phyloP scores from a whole-genome alignment of 2,113 vertebrate genomes.

The Puma concolor region DNA sequence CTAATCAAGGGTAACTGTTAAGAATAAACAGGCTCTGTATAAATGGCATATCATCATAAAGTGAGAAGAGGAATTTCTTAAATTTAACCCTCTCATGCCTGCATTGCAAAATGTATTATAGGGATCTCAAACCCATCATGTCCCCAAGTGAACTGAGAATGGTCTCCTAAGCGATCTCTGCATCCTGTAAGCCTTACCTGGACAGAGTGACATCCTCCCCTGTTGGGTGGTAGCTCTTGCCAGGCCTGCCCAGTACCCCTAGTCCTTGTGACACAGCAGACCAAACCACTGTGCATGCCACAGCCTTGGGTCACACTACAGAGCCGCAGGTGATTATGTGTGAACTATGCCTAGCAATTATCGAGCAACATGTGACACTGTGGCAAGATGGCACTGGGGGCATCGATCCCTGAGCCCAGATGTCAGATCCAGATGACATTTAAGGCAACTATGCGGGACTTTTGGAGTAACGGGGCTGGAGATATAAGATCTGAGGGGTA shows the following conservation, averaged over 20 bases:
- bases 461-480: neutral
- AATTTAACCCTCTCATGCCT: neutral
- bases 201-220: neutral
- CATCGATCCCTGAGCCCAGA: neutral
- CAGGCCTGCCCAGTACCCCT: neutral
- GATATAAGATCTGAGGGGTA: neutral
- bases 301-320: neutral
- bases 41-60: neutral
- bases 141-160: neutral
- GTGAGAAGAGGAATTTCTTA: neutral
- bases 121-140: neutral
- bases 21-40: neutral
- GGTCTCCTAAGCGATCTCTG: neutral
- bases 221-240: neutral
- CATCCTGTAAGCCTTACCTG: neutral
- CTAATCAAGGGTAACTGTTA: neutral
- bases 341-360: neutral
- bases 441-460: neutral
- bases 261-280: neutral
- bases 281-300: neutral
- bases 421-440: neutral
- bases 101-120: neutral
- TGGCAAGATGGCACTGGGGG: neutral
- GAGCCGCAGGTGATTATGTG: accelerated
- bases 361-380: neutral